A percentile compares a stretch with the other conserved stretches of the same genome.
Conservation (phyloP, 2,113 vertebrate genomes). For the Brienomyrus longianalis region DNA sequence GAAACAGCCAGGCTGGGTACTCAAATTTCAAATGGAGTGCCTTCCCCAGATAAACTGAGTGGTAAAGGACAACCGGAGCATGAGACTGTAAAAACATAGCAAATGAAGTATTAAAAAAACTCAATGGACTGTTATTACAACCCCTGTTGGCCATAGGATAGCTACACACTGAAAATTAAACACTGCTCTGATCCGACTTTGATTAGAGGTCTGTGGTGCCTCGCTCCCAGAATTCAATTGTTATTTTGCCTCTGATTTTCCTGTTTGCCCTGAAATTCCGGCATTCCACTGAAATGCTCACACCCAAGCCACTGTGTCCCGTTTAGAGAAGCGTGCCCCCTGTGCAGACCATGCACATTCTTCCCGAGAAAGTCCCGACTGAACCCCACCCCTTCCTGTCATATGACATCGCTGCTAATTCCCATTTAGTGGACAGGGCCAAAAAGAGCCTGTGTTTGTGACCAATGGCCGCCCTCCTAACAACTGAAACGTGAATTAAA, state of each 20-base stretch:
- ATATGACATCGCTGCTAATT: not conserved
- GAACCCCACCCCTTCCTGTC: not conserved
- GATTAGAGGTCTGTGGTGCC: not conserved
- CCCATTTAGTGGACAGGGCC: no score
- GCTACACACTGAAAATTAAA: conserved; percentile 6
- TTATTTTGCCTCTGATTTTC: not conserved
- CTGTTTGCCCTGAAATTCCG: not conserved
- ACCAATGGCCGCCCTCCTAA: not conserved
- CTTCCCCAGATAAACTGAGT: conserved; percentile 57
- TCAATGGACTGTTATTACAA: not conserved
- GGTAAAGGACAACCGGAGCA: conserved; percentile 44
- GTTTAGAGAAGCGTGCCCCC: no score
- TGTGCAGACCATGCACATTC: not conserved
- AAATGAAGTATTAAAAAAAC: conserved; percentile 42
- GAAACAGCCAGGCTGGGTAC: conserved; percentile 78
- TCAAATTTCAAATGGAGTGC: conserved; percentile 67
- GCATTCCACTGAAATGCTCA: not conserved
- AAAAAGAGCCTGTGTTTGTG: not conserved
- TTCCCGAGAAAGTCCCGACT: not conserved
- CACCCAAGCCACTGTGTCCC: not conserved
- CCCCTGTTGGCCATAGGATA: not conserved
- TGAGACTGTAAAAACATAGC: conserved; percentile 36
- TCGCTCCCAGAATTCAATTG: not conserved
- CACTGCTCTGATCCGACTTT: not conserved
- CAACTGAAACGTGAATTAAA: not conserved